Conservation (phyloP, 2,797 vertebrate species). For the Synaphobranchus kaupii region DNA sequence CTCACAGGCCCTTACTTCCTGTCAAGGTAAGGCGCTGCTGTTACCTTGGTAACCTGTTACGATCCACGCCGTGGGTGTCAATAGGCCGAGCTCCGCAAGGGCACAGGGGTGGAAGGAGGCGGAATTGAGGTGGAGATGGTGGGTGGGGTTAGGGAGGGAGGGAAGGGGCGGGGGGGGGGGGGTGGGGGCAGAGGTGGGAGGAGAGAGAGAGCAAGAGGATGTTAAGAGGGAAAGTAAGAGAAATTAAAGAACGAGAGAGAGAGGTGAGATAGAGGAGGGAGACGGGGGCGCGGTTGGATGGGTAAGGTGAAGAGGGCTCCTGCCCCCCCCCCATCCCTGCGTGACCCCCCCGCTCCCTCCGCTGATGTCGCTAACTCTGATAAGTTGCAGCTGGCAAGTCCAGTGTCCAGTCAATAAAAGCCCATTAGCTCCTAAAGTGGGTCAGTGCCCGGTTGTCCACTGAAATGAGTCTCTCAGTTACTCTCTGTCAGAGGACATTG, state of each 20-base stretch:
- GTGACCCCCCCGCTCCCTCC: too few relatives aligned
- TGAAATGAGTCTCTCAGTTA: slow-evolving; percentile 55
- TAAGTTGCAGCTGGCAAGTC: slow-evolving; percentile 76
- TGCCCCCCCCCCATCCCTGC: neutral
- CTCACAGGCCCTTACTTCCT: too few relatives aligned
- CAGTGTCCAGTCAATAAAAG: slow-evolving; percentile 80
- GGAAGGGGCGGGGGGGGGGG: neutral
- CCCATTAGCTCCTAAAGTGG: slow-evolving; percentile 77
- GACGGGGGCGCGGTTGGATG: neutral
- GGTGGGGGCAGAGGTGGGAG: neutral
- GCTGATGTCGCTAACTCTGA: slow-evolving; percentile 70
- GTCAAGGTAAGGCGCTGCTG: too few relatives aligned
- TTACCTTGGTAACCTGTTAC: too few relatives aligned
- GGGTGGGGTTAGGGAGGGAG: neutral
- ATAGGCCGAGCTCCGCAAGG: neutral
- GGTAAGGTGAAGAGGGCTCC: neutral
- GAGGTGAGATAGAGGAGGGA: neutral
- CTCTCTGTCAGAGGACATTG: slow-evolving; percentile 54
- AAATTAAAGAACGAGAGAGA: neutral
- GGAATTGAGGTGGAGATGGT: neutral
- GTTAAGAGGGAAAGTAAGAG: neutral
- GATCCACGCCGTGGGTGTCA: neutral
- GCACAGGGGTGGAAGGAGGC: neutral
- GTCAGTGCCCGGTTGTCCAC: slow-evolving; percentile 62
- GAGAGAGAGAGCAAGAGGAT: neutral